Percentiles rank a stretch among this genome's conserved stretches.
Evolutionary conservation across 2,797 vertebrate genomes (phyloP).

Genomic region (Oceanodroma leucorhoa): DNA sequence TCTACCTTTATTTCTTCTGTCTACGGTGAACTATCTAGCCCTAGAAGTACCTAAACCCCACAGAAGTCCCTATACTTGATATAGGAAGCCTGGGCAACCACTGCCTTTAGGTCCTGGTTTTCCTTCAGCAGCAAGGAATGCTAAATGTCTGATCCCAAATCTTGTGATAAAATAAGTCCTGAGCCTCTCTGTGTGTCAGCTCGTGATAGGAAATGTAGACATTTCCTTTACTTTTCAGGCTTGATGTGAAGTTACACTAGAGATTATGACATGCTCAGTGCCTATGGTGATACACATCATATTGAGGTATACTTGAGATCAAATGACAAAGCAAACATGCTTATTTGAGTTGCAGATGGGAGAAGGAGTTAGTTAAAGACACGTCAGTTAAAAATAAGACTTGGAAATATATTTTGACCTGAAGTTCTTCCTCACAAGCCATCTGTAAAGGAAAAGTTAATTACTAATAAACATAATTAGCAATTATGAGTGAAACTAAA

Average conservation of each 20-base stretch:
- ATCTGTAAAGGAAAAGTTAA: constrained; percentile 46
- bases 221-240: neutral
- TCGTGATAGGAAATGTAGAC: neutral
- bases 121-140: neutral
- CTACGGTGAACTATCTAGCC: neutral
- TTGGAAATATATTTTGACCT: constrained; percentile 26
- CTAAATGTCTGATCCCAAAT: neutral
- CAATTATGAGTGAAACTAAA: neutral
- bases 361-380: constrained; percentile 26
- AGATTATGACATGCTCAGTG: neutral
- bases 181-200: rapidly evolving
- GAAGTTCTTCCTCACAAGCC: constrained; percentile 31
- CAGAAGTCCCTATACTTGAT: neutral
- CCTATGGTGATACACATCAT: rapidly evolving
- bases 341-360: neutral
- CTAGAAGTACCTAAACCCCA: neutral
- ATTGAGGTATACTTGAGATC: neutral
- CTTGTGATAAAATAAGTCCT: neutral
- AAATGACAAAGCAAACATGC: neutral
- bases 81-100: neutral
- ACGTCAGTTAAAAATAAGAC: neutral
- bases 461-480: constrained; percentile 49
- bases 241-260: neutral
- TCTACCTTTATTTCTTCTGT: neutral
- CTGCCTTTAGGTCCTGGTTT: neutral